Evolutionary conservation across 2,113 vertebrate species (phyloP), one percentile per base, ranked within the genome.

Genomic region (Felis chaus): DNA sequence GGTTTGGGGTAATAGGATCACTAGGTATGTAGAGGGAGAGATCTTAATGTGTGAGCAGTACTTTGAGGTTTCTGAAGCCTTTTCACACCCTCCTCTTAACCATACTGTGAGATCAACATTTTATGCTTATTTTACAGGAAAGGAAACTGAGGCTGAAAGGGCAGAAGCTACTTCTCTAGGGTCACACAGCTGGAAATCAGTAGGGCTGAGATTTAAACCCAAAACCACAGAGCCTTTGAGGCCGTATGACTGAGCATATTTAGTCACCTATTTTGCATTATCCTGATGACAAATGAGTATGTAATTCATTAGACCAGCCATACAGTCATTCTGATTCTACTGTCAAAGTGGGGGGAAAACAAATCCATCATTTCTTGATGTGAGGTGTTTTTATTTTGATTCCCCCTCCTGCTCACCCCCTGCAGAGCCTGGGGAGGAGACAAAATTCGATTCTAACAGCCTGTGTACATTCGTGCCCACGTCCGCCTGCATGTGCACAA

Each of bases 381-480:
- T 12, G 31, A 93, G 80, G 81, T 91, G 63, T 91, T 97, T 94
- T 97, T 73, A 84, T 97, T 97, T 96, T 93, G 39, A 88, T 82
- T 80, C 18, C 36, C 55, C 63, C 71, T 79, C 74, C 94, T 8
- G 18, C n/a, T 50, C 0, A 7, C 13, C 84, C 18, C 81, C 65
- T n/a, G 71, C 83, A 76, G 79, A 89, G 79, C 33, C 45, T 5
- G 16, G 61, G n/a, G 55, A 96, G 79, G 57, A 92, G 85, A 69
- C 39, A 8, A 5, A 12, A 55, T 91, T 91, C 91, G 66, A 92
- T 89, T 92, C 89, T 84, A 92, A 94, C 94, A 33, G 92, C 29
- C 89, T 93, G 82, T 79, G 94, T 91, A 74, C 95, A 55, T 36
- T 78, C 7, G 41, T 48, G 74, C 27, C 41, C 0, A 31, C 16